phyloP scores from a whole-genome alignment of 2,797 vertebrate genomes.

The Melanotaenia parkinsoni region DNA sequence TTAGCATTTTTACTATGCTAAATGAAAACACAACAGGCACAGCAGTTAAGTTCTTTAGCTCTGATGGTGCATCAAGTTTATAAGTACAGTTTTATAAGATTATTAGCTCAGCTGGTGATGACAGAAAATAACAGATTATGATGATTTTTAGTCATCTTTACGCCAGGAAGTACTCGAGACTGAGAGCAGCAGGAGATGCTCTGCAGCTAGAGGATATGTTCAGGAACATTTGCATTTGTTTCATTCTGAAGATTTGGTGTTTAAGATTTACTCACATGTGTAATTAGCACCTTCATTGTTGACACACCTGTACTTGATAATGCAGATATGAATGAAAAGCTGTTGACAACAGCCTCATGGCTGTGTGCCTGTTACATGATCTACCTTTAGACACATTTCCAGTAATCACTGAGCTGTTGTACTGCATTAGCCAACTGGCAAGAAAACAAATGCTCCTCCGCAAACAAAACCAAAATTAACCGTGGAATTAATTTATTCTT shows the following conservation, averaged over 20 bases:
- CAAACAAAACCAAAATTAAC: conserved; percentile 61
- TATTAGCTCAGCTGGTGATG: neutral
- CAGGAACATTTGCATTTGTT: neutral
- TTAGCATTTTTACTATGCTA: too few relatives aligned
- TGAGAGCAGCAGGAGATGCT: neutral
- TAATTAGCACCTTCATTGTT: neutral
- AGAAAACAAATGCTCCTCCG: conserved; percentile 52
- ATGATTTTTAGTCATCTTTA: neutral
- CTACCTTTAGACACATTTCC: conserved; percentile 27
- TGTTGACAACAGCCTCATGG: neutral
- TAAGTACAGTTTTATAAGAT: too few relatives aligned
- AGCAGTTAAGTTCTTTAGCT: too few relatives aligned
- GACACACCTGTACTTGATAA: neutral
- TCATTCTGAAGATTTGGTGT: neutral
- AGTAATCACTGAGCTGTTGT: conserved; percentile 48
- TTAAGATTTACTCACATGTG: too few relatives aligned
- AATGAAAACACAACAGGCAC: too few relatives aligned
- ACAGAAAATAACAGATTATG: neutral
- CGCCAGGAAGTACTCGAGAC: neutral
- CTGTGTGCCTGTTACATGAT: conserved; percentile 23
- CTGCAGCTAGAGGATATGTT: neutral
- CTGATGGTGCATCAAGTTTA: too few relatives aligned
- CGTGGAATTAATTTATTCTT: conserved; percentile 61
- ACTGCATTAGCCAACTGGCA: conserved; percentile 46
- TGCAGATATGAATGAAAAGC: neutral